These are phyloP conservation scores for Anastrepha ludens DNA, from an alignment of 1,140 invertebrate species.

Conservation along the genomic window DNA sequence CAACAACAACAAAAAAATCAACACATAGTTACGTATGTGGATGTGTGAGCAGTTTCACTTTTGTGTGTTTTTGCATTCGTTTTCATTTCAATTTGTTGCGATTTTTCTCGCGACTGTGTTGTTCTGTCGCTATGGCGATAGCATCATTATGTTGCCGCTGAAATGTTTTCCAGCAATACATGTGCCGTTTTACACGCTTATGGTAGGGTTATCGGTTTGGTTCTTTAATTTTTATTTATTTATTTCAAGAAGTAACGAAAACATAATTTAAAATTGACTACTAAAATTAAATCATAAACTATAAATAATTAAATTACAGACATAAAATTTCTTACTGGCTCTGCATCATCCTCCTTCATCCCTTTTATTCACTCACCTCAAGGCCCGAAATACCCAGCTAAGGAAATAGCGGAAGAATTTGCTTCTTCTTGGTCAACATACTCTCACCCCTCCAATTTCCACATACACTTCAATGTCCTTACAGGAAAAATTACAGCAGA, in stretches of 20 bases:
- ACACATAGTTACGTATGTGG: background rate
- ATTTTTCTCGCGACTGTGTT: conserved; percentile 7
- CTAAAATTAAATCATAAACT: no score
- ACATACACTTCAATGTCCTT: no score
- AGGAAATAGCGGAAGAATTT: no score
- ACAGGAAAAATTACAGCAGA: no score
- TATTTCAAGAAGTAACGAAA: background rate
- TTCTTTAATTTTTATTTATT: background rate
- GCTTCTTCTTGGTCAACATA: no score
- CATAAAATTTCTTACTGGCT: no score
- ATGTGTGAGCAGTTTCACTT: background rate
- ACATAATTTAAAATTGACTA: no score
- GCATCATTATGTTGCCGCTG: conserved; percentile 3
- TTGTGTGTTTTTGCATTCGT: conserved; percentile 9
- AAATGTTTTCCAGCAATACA: background rate
- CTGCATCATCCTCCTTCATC: no score
- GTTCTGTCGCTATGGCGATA: conserved; percentile 12
- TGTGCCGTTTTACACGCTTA: background rate
- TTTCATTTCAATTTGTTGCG: conserved; percentile 46
- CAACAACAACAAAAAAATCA: background rate
- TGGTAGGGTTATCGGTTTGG: background rate
- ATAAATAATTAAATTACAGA: no score
- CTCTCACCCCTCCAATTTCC: no score
- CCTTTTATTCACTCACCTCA: no score
- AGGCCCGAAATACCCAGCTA: no score